Conservation (phyloP, 2,888 invertebrate species). For the Pinctada fucata region DNA sequence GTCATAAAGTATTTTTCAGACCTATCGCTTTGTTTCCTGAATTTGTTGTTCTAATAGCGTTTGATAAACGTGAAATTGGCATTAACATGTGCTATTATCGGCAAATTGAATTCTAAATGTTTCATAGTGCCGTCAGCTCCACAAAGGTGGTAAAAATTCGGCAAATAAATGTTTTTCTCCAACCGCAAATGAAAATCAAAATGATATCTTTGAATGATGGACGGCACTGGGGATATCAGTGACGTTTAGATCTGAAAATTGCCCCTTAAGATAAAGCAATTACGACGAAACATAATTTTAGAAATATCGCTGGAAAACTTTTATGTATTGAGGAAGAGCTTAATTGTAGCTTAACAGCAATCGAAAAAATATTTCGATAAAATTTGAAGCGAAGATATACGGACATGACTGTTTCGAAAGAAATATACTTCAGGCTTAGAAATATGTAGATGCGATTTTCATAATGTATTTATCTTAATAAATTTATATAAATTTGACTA, state of each 20-base stretch:
- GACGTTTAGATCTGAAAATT: conserved; percentile 23
- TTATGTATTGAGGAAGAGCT: too few relatives aligned
- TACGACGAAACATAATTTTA: not conserved
- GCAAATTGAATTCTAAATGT: conserved; percentile 36
- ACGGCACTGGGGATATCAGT: conserved; percentile 5
- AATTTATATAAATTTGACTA: too few relatives aligned
- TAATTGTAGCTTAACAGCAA: too few relatives aligned
- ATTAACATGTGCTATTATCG: conserved; percentile 40
- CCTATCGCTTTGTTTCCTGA: conserved; percentile 40
- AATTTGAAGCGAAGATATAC: too few relatives aligned
- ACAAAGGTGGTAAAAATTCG: not conserved
- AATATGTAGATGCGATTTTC: too few relatives aligned
- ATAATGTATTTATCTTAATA: too few relatives aligned
- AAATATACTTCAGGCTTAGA: too few relatives aligned
- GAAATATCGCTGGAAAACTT: conserved; percentile 5
- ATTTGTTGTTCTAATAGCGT: conserved; percentile 39
- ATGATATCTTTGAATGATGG: conserved; percentile 7
- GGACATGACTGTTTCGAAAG: too few relatives aligned
- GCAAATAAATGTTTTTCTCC: not conserved
- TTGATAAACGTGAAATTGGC: conserved; percentile 43
- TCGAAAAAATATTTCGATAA: too few relatives aligned
- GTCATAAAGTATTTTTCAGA: conserved; percentile 35
- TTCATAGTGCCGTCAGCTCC: conserved; percentile 3
- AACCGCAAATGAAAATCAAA: conserved; percentile 10
- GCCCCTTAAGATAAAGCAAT: conserved; percentile 22